These are phyloP conservation scores for Styela clava DNA, from an alignment of 23 tunicate species.

Conservation along the genomic window DNA sequence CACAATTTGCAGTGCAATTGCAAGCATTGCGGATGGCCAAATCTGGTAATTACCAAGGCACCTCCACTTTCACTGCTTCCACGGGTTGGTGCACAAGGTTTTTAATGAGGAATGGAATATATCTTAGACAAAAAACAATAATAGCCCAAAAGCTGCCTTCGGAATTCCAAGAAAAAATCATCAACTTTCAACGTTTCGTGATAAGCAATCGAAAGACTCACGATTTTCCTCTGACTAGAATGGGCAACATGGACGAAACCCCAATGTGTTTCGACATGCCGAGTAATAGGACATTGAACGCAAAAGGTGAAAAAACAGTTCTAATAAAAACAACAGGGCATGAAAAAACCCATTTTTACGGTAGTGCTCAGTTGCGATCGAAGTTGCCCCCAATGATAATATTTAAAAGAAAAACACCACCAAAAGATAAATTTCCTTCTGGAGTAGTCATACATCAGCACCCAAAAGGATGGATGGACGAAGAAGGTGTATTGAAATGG, in stretches of 20 bases:
- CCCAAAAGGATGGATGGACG: constrained; percentile 50
- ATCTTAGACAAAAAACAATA: constrained; percentile 6
- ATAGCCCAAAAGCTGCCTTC: too few relatives aligned
- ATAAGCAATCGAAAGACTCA: constrained; percentile 17
- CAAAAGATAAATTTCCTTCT: constrained; percentile 31
- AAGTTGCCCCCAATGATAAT: constrained; percentile 14
- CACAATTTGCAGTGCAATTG: too few relatives aligned
- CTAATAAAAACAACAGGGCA: constrained; percentile 39
- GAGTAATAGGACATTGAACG: constrained; percentile 30
- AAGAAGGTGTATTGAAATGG: constrained; percentile 18
- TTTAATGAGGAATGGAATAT: neutral
- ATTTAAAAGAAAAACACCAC: constrained; percentile 17
- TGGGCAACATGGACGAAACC: constrained; percentile 40
- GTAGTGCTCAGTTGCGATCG: neutral
- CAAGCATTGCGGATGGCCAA: too few relatives aligned
- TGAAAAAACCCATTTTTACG: constrained; percentile 34
- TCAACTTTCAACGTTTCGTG: constrained; percentile 4
- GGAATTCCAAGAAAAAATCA: constrained; percentile 19
- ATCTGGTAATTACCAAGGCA: too few relatives aligned
- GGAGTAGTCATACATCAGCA: constrained; percentile 33
- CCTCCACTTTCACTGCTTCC: neutral
- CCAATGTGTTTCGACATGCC: constrained; percentile 44
- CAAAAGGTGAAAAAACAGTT: constrained; percentile 28
- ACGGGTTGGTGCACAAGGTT: neutral
- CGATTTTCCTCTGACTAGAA: constrained; percentile 25